Evolutionary conservation across 2,888 invertebrate genomes (phyloP).

Genomic region (Carabus problematicus): DNA sequence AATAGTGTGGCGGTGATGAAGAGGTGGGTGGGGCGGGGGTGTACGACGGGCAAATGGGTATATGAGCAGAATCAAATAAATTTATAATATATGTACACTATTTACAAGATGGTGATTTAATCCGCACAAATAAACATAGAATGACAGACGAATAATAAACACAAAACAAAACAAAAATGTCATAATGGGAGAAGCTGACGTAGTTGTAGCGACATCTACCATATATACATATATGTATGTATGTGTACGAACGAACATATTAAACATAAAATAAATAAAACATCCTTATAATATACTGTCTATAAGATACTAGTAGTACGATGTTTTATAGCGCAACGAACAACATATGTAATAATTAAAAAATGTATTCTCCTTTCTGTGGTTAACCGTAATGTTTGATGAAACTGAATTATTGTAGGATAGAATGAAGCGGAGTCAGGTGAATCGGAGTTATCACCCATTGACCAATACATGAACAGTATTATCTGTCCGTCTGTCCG

Average conservation of each 20-base stretch:
- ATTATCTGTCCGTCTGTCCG: background rate
- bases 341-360: background rate
- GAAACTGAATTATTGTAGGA: background rate
- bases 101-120: conserved; percentile 27
- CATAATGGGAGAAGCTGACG: no score
- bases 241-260: no score
- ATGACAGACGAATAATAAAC: background rate
- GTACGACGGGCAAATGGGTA: conserved; percentile 9
- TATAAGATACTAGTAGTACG: conserved; percentile 34
- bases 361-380: background rate
- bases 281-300: conserved; percentile 33
- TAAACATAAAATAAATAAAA: conserved; percentile 41
- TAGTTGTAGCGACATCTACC: conserved; percentile 1
- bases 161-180: conserved; percentile 20
- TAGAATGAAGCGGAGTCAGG: background rate
- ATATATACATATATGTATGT: conserved; percentile 3
- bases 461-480: no score
- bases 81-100: conserved; percentile 40
- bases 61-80: conserved; percentile 36
- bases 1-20: no score
- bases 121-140: conserved; percentile 5
- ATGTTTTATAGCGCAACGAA: conserved; percentile 32
- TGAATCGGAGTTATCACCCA: background rate
- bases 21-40: background rate
- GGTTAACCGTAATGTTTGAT: background rate